Evolutionary conservation across 2,113 vertebrate species (phyloP).

Genomic region (Pituophis catenifer): DNA sequence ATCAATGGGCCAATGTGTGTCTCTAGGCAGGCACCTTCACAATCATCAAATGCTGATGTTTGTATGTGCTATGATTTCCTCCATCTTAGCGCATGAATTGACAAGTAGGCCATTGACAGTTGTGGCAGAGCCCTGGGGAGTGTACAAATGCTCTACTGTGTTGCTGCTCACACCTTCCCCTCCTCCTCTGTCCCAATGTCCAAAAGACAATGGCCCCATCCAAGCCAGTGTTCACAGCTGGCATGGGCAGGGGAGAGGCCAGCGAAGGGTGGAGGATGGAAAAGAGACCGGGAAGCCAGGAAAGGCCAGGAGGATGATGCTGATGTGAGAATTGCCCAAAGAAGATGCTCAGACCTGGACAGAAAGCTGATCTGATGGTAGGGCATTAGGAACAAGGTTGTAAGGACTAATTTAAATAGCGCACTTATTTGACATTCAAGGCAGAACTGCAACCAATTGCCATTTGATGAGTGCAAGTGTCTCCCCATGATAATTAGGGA

Average conservation of each 20-base stretch:
- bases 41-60: conserved; percentile 57
- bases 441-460: background rate
- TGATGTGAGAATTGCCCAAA: background rate
- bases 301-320: conserved; percentile 9
- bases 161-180: conserved; percentile 73
- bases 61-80: conserved; percentile 73
- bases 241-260: conserved; percentile 53
- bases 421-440: background rate
- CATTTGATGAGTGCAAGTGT: background rate
- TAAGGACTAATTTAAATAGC: background rate
- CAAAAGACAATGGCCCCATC: conserved; percentile 72
- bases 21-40: conserved; percentile 63
- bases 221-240: conserved; percentile 79
- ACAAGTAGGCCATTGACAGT: conserved; percentile 78
- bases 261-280: conserved; percentile 3
- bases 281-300: background rate
- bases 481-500: background rate
- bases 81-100: conserved; percentile 77
- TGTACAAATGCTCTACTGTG: conserved; percentile 70
- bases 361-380: background rate
- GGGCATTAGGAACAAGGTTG: background rate
- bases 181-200: conserved; percentile 46
- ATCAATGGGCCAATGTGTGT: conserved; percentile 66
- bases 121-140: conserved; percentile 55
- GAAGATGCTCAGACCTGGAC: background rate